Evolutionary conservation across 2,888 invertebrate species (phyloP).

Genomic region (Seira sanloemensis): DNA sequence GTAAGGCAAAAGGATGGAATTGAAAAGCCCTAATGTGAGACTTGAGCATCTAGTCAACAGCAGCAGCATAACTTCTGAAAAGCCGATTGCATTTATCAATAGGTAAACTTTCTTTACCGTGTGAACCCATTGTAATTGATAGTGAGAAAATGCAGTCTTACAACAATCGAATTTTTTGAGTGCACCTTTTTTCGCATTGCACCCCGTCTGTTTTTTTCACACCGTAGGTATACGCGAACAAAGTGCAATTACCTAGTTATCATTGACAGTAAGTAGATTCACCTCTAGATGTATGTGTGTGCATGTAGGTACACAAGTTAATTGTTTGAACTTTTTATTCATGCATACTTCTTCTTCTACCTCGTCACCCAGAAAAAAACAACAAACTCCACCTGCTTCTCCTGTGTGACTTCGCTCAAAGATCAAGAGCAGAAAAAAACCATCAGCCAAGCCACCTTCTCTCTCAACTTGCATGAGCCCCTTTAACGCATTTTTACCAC

Average conservation of each 20-base stretch:
- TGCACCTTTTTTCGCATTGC: background rate
- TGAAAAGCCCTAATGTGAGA: too few species aligned
- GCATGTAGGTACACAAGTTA: background rate
- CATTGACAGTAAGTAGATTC: slow-evolving; percentile 8
- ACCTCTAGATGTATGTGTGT: background rate
- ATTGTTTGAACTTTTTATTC: background rate
- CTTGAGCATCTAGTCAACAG: too few species aligned
- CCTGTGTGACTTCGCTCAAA: background rate
- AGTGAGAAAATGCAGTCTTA: slow-evolving; percentile 7
- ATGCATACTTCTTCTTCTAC: background rate
- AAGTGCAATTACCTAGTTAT: slow-evolving; percentile 16
- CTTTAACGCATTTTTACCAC: background rate
- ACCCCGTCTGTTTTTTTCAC: background rate
- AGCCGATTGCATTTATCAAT: background rate
- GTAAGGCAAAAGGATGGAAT: too few species aligned
- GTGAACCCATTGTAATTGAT: slow-evolving; percentile 13
- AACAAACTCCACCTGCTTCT: slow-evolving; percentile 3
- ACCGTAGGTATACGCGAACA: background rate
- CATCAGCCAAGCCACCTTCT: too few species aligned
- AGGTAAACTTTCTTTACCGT: slow-evolving; percentile 10
- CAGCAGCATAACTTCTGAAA: too few species aligned
- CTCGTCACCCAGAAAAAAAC: slow-evolving; percentile 9
- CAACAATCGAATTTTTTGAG: background rate
- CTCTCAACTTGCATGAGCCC: too few species aligned
- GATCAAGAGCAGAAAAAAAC: slow-evolving; percentile 8